Base-by-base conservation (phyloP, 64 coral and sea anemone genomes). In the Acropora tenuis region DNA sequence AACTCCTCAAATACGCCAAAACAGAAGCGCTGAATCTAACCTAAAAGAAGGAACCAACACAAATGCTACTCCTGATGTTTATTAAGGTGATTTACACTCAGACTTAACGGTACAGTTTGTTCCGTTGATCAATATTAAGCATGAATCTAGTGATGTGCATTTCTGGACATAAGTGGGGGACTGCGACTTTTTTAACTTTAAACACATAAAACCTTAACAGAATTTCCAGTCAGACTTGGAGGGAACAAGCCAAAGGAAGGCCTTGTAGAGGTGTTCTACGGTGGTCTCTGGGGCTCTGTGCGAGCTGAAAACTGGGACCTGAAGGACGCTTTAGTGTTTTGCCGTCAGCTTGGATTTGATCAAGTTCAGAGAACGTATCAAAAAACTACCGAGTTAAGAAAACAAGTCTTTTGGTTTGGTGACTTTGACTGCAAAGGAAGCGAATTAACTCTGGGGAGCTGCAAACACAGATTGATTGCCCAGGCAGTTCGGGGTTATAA, bases 201-300 rank as follows among this genome's bases (percentile, higher is more conserved):
- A 0, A 30, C 30, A 30, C 30, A 30, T 30, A 30, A 30, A 30
- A 30, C 41, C 49, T 78, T 69, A 46, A 43, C 80, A 85, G 82
- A 71, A 15, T 85, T 85, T 30, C 61, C 82, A 48, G 82, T 85
- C 45, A 69, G 82, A 16, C 65, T 85, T 1, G 82, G 63, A 17
- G 44, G 63, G 10, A 72, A 40, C 82, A 45, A 30, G 30, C 40
- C 82, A 1, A 85, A 18, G 1, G 82, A 85, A 58, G 82, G 82
- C 65, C 82, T 65, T 1, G 82, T 85, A 44, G 82, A 85, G 63
- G 82, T 85, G 44, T 71, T 85, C 65, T 85, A 49, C 72, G 82
- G 82, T 48, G 82, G 82, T 41, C 82, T 85, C 30, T 85, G 82
- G 82, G 82, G 82, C 63, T 71, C 82, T 47, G 43, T 85, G 7